These are phyloP conservation scores for Halichoerus grypus DNA, from an alignment of 2,113 vertebrate genomes.

Conservation along the genomic window DNA sequence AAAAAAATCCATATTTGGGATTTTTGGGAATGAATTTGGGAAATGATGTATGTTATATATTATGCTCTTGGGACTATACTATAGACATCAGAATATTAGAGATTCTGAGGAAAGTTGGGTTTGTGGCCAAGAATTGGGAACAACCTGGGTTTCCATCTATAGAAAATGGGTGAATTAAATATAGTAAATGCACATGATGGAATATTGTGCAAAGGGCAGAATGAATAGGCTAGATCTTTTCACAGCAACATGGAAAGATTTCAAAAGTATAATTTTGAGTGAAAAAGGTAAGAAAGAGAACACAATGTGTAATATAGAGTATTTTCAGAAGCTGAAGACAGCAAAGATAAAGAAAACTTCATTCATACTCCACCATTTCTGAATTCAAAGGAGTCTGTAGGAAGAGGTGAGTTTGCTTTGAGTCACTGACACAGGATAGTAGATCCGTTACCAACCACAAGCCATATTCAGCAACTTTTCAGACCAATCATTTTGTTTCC, in stretches of 20 bases:
- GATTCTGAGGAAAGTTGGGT: background rate
- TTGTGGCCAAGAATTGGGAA: background rate
- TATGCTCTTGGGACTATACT: background rate
- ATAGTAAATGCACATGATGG: background rate
- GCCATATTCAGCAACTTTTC: background rate
- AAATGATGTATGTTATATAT: background rate
- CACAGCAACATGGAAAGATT: background rate
- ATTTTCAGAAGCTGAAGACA: background rate
- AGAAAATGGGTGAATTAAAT: constrained; percentile 19
- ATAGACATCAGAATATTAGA: background rate
- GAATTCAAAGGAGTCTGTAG: background rate
- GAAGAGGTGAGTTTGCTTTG: background rate
- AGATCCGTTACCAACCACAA: background rate
- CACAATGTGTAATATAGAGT: background rate
- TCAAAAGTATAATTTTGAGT: background rate
- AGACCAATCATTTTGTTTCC: constrained; percentile 27
- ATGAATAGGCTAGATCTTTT: background rate
- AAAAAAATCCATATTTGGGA: background rate
- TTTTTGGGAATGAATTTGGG: background rate
- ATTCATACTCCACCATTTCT: background rate
- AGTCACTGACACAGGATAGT: background rate
- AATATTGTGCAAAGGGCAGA: background rate
- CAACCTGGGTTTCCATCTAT: background rate
- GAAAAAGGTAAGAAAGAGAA: background rate
- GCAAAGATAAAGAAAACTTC: background rate